Percentiles rank a stretch among this genome's conserved stretches.
These are phyloP conservation scores for Manduca sexta DNA, from an alignment of 1,140 invertebrate genomes.

Conservation along the genomic window DNA sequence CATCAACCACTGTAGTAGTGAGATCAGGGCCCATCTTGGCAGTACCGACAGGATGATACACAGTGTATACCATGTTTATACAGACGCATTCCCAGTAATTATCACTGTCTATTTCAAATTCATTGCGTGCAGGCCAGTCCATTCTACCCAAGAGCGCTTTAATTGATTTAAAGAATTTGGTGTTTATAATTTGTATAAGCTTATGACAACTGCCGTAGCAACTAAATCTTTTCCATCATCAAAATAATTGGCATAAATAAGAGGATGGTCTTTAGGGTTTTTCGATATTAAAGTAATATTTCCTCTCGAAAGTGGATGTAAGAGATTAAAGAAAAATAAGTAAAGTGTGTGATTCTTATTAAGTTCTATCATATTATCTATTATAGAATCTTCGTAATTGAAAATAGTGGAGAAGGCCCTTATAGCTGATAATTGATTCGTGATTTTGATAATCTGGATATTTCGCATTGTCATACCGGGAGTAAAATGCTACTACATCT, in stretches of 20 bases:
- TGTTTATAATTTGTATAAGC: conserved; percentile 47
- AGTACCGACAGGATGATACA: conserved; percentile 83
- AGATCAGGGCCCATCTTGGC: conserved; percentile 81
- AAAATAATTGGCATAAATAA: conserved; percentile 75
- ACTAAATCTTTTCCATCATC: conserved; percentile 79
- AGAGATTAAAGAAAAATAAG: no score
- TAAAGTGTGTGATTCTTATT: no score
- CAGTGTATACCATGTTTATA: conserved; percentile 74
- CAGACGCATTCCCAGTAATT: conserved; percentile 78
- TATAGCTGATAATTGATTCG: no score
- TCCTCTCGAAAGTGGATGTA: no score
- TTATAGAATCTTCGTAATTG: no score
- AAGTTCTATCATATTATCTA: no score
- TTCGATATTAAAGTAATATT: no score
- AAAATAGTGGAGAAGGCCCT: no score
- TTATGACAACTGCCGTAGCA: conserved; percentile 74
- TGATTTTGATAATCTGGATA: no score
- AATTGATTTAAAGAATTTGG: conserved; percentile 49
- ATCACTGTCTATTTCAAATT: conserved; percentile 59
- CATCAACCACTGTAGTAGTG: conserved; percentile 78
- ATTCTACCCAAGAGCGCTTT: conserved; percentile 48
- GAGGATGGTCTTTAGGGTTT: no score
- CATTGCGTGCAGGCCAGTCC: conserved; percentile 49
- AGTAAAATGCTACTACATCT: no score
- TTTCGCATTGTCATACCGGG: no score